Evolutionary conservation across 2,888 invertebrate genomes (phyloP).

Genomic region (Dasypolia templi): DNA sequence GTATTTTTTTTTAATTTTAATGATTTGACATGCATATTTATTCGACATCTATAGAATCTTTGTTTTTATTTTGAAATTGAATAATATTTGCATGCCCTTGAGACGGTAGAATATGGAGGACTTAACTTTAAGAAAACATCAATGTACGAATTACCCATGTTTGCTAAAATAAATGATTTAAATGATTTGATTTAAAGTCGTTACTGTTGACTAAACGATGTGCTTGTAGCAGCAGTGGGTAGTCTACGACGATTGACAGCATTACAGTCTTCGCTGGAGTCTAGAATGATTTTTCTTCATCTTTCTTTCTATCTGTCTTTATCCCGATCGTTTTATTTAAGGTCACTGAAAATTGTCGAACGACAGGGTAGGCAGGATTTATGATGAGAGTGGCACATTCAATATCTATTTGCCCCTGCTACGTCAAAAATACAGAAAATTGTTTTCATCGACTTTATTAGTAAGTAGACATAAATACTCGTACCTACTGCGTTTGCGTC

Average conservation of each 20-base stretch:
- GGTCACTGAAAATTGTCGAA: neutral
- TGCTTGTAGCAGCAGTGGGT: neutral
- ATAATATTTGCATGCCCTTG: too few species aligned
- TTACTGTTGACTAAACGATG: constrained; percentile 7
- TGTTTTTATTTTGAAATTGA: too few species aligned
- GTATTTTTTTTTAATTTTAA: too few species aligned
- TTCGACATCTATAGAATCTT: too few species aligned
- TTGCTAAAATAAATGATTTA: too few species aligned
- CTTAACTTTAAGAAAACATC: too few species aligned
- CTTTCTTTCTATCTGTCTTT: neutral
- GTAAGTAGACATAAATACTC: neutral
- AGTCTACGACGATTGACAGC: constrained; percentile 3
- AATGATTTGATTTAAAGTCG: too few species aligned
- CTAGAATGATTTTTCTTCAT: neutral
- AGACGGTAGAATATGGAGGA: too few species aligned
- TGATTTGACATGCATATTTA: too few species aligned
- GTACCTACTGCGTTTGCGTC: neutral
- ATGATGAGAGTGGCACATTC: neutral
- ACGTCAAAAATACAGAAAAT: neutral
- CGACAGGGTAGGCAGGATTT: neutral
- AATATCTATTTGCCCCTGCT: neutral
- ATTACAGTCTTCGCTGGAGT: neutral
- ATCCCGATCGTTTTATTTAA: neutral
- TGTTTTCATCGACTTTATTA: neutral
- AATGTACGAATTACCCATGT: too few species aligned